Conservation (phyloP, 2,113 vertebrate species). For the Verasper variegatus region DNA sequence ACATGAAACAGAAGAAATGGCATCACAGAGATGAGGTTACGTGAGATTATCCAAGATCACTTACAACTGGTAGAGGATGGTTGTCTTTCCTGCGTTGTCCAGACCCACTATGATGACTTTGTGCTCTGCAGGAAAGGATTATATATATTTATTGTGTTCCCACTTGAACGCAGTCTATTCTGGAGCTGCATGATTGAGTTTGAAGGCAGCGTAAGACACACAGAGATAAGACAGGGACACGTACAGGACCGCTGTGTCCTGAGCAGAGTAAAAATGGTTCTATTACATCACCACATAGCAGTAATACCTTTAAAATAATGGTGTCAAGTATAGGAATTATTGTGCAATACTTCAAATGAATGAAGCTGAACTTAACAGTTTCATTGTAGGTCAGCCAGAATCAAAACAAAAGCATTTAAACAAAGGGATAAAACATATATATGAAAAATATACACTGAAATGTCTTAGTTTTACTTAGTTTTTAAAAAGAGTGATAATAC, state of each 20-base stretch:
- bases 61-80: constrained; percentile 89
- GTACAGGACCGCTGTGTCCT: neutral
- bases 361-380: neutral
- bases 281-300: neutral
- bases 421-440: neutral
- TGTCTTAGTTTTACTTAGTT: neutral
- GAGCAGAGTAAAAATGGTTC: neutral
- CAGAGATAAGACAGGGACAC: constrained; percentile 31
- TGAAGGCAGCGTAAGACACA: neutral
- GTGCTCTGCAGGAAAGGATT: constrained; percentile 80
- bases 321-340: neutral
- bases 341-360: neutral
- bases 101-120: constrained; percentile 88
- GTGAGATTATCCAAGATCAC: constrained; percentile 30
- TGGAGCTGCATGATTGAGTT: constrained; percentile 8
- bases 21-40: neutral
- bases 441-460: neutral
- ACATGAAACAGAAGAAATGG: neutral
- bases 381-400: too few relatives aligned
- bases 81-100: constrained; percentile 89
- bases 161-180: neutral
- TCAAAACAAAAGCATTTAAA: too few relatives aligned
- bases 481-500: neutral
- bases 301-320: neutral
- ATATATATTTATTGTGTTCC: neutral